Percentiles rank a stretch among this genome's conserved stretches.
Conservation (phyloP, 2,888 invertebrate species). For the Parthenolecanium corni region DNA sequence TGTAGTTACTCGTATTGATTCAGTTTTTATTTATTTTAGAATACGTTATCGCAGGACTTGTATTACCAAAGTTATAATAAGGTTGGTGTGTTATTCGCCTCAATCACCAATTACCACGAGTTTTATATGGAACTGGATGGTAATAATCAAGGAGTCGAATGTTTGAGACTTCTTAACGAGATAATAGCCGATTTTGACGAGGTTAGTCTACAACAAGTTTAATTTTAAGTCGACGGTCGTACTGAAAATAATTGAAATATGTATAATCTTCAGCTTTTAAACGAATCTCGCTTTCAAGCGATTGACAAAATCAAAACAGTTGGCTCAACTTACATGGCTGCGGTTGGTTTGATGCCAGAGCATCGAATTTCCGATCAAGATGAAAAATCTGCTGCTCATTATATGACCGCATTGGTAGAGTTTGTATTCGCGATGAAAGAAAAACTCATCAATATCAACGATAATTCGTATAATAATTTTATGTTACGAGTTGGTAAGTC, state of each 20-base stretch:
- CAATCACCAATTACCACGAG: slow-evolving; percentile 87
- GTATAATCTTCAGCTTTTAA: slow-evolving; percentile 49
- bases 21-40: not conserved
- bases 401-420: slow-evolving; percentile 71
- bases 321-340: slow-evolving; percentile 87
- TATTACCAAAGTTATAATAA: slow-evolving; percentile 86
- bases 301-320: slow-evolving; percentile 91
- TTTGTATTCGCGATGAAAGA: slow-evolving; percentile 83
- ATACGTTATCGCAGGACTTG: slow-evolving; percentile 53
- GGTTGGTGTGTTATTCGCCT: slow-evolving; percentile 83
- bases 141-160: slow-evolving; percentile 84
- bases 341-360: slow-evolving; percentile 79
- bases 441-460: slow-evolving; percentile 73
- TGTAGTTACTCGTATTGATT: too few relatives aligned
- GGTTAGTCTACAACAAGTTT: slow-evolving; percentile 40
- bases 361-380: slow-evolving; percentile 55
- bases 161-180: slow-evolving; percentile 74
- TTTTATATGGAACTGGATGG: slow-evolving; percentile 87
- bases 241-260: not conserved
- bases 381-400: slow-evolving; percentile 50
- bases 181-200: slow-evolving; percentile 91
- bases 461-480: slow-evolving; percentile 85
- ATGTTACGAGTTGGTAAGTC: slow-evolving; percentile 75
- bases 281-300: slow-evolving; percentile 71
- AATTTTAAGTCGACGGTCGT: not conserved